phyloP scores from a whole-genome alignment of 2,797 vertebrate genomes.

The Streptopelia turtur region DNA sequence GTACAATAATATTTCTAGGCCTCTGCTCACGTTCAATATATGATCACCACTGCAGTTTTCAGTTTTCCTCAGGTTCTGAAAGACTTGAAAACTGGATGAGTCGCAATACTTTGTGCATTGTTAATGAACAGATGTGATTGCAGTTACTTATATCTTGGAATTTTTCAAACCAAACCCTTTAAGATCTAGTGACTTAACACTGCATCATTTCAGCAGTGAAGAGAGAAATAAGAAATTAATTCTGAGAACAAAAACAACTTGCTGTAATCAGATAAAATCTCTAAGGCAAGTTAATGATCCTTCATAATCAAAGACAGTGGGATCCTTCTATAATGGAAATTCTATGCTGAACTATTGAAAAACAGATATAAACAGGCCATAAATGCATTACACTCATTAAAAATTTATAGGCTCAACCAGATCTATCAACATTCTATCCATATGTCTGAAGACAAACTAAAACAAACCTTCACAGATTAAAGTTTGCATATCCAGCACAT shows the following conservation, averaged over 20 bases:
- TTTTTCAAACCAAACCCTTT: not conserved
- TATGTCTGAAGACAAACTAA: not conserved
- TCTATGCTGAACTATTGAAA: not conserved
- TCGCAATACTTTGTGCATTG: not conserved
- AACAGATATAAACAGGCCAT: not conserved
- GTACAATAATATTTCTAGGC: not conserved
- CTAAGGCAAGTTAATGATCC: not conserved
- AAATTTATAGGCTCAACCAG: not conserved
- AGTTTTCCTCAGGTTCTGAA: not conserved
- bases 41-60: not conserved
- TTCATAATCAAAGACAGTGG: not conserved
- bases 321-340: not conserved
- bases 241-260: not conserved
- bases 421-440: not conserved
- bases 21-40: not conserved
- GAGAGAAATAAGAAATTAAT: not conserved
- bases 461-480: not conserved
- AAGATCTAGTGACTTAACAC: not conserved
- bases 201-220: not conserved
- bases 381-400: not conserved
- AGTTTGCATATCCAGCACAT: not conserved
- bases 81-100: not conserved
- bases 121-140: accelerated
- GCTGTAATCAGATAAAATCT: not conserved
- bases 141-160: not conserved